These are phyloP conservation scores for Cephus spinipes DNA, from an alignment of 2,888 invertebrate genomes.

Conservation along the genomic window DNA sequence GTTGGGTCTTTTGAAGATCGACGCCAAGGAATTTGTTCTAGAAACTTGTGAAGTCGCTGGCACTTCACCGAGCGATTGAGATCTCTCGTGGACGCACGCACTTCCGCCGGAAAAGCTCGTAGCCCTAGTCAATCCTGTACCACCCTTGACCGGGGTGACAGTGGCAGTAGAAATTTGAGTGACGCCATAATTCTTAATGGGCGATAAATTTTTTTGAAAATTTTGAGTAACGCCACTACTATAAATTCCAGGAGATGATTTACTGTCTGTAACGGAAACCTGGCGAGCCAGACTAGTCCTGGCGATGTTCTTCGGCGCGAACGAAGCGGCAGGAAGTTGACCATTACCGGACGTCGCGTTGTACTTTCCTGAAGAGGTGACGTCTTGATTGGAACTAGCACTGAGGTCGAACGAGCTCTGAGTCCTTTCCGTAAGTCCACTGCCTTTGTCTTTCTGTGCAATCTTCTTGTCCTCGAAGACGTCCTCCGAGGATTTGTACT, in stretches of 20 bases:
- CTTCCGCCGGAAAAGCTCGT: slow-evolving; percentile 65
- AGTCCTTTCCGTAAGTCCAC: slow-evolving; percentile 49
- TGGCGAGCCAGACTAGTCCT: neutral
- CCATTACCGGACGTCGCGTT: neutral
- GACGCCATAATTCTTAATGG: neutral
- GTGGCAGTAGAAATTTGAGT: neutral
- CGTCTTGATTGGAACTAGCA: neutral
- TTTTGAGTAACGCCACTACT: neutral
- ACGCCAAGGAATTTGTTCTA: slow-evolving; percentile 57
- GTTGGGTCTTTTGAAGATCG: slow-evolving; percentile 49
- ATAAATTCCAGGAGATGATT: neutral
- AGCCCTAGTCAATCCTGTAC: slow-evolving; percentile 51
- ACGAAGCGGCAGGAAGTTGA: slow-evolving; percentile 30
- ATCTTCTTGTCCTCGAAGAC: slow-evolving; percentile 47
- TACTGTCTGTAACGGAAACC: neutral
- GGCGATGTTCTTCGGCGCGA: neutral
- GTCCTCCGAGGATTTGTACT: slow-evolving; percentile 65
- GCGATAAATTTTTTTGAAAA: neutral
- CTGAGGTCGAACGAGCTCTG: slow-evolving; percentile 53
- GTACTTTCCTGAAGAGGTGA: slow-evolving; percentile 31
- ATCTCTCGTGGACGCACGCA: slow-evolving; percentile 64
- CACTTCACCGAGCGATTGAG: slow-evolving; percentile 69
- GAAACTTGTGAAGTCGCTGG: slow-evolving; percentile 47
- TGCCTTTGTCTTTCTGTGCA: slow-evolving; percentile 34
- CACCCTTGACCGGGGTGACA: neutral